Evolutionary conservation across 2,888 invertebrate species (phyloP).

Genomic region (Sisyra terminalis): DNA sequence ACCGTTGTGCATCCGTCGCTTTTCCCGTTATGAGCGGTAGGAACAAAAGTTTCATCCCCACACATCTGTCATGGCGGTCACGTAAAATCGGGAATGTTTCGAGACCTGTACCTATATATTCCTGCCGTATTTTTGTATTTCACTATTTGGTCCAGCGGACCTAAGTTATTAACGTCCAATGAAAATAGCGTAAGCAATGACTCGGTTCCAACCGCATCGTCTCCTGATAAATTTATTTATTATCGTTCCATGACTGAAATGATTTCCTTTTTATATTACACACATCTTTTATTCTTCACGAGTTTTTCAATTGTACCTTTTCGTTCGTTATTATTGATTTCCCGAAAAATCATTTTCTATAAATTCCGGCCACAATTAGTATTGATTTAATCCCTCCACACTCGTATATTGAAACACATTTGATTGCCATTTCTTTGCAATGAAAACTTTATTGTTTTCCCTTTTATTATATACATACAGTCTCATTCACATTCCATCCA

Average conservation of each 20-base stretch:
- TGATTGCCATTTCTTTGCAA: no score
- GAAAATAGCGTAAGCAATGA: slow-evolving; percentile 2
- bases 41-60: no score
- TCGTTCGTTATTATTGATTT: no score
- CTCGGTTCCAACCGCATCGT: neutral
- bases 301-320: no score
- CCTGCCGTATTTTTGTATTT: neutral
- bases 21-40: neutral
- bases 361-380: no score
- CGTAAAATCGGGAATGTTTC: neutral
- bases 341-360: no score
- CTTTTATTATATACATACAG: no score
- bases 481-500: no score
- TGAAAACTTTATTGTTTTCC: no score
- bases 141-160: neutral
- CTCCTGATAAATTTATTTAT: slow-evolving; percentile 2
- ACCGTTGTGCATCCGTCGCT: neutral
- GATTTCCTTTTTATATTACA: neutral
- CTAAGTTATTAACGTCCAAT: slow-evolving; percentile 2
- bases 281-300: neutral
- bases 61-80: neutral
- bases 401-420: no score
- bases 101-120: neutral
- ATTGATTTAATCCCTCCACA: no score
- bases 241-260: slow-evolving; percentile 1